Base-by-base conservation (phyloP, 2,113 vertebrate genomes). In the Brachyhypopomus gauderio region DNA sequence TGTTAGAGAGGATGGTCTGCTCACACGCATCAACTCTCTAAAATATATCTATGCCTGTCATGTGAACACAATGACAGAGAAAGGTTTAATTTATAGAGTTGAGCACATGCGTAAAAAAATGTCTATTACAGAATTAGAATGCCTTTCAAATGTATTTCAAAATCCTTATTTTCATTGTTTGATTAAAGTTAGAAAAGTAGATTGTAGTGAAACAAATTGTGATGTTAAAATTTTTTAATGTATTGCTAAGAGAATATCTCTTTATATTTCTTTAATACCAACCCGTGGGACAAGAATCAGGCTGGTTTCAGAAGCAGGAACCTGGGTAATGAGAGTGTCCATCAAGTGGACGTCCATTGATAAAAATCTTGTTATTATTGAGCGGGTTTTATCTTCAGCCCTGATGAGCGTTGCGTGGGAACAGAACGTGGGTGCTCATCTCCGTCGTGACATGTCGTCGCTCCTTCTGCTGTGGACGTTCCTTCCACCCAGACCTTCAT, bases 1-100 rank as follows among this genome's bases (percentile, higher is more conserved):
- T 89, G 89, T 89, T 90, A 88, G 89, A 85, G 86, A 86, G 90
- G 90, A 89, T 86, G 90, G 90, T 85, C 87, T 83, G 79, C 84
- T 89, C 87, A 81, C 80, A 90, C 76, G 58, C 41, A 78, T 60
- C 41, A 64, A 72, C 41, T 66, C 52, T 77, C n/a, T 62, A 30
- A 75, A 73, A 80, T 77, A 3, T 14, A 19, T 34, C 16, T 67
- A 4, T 48, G 30, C 74, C 52, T 79, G 30, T n/a, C 48, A 75
- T 22, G 70, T 80, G 36, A 19, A 36, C 19, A 14, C 19, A 17
- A 19, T 17, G 5, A 17, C 30, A 36, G 3, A 30, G 4, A 36
- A 36, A 19, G 64, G 19, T 70, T 52, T 27, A 16, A 12, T 48
- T 76, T 34, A 36, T 23, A 52, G 22, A 52, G 34, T 70, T 41